phyloP scores from a whole-genome alignment of 1,140 invertebrate genomes.

The Camponotus pennsylvanicus region DNA sequence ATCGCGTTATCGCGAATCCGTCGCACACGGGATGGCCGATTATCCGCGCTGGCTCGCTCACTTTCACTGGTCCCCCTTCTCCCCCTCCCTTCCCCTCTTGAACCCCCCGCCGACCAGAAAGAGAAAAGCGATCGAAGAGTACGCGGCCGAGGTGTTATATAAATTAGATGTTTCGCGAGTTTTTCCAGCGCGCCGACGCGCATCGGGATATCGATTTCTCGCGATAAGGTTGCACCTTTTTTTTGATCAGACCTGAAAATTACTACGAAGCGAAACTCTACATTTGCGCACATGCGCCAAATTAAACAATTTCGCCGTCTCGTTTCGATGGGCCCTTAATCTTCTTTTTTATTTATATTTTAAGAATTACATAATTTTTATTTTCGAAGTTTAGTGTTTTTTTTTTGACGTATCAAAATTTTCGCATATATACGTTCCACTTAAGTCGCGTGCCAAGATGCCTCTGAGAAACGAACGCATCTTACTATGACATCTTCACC shows the following conservation, averaged over 20 bases:
- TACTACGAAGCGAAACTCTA: background rate
- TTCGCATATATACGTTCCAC: background rate
- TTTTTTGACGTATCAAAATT: background rate
- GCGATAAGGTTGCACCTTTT: slow-evolving; percentile 23
- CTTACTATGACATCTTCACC: slow-evolving; percentile 28
- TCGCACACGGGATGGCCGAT: slow-evolving; percentile 42
- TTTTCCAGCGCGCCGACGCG: slow-evolving; percentile 33
- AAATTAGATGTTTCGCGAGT: slow-evolving; percentile 77
- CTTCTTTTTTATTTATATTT: background rate
- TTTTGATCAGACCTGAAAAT: background rate
- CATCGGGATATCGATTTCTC: slow-evolving; percentile 32
- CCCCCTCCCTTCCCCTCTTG: too few relatives aligned
- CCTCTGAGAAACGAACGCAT: slow-evolving; percentile 39
- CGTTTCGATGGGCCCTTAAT: background rate
- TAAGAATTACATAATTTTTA: background rate
- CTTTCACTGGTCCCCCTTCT: slow-evolving; percentile 77
- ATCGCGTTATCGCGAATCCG: slow-evolving; percentile 71
- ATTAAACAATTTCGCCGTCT: background rate
- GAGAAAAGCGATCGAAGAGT: slow-evolving; percentile 78
- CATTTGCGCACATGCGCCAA: background rate
- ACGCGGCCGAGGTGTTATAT: slow-evolving; percentile 77
- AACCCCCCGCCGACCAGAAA: slow-evolving; percentile 63
- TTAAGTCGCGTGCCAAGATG: slow-evolving; percentile 18
- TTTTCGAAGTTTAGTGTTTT: background rate
- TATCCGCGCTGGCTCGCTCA: slow-evolving; percentile 72